Evolutionary conservation across 2,797 vertebrate genomes (phyloP).

Genomic region (Pangasius macronema): DNA sequence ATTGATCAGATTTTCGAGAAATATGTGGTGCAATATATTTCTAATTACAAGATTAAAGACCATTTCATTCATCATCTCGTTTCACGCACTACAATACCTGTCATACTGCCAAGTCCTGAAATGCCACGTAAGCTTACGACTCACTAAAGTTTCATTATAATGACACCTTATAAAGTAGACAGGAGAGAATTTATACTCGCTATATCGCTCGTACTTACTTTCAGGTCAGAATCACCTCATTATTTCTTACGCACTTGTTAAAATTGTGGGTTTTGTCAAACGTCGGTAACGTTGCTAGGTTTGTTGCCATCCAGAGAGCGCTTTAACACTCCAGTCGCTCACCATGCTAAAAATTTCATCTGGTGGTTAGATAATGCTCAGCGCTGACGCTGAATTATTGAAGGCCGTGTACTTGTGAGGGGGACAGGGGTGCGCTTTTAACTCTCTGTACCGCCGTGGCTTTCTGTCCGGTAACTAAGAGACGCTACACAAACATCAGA

Average conservation of each 20-base stretch:
- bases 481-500: conserved; percentile 76
- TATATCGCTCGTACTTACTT: background rate
- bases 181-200: background rate
- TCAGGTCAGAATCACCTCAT: conserved; percentile 10
- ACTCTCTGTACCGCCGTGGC: conserved; percentile 67
- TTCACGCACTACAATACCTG: conserved; percentile 12
- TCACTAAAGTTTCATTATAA: conserved; percentile 14
- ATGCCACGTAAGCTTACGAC: background rate
- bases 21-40: conserved; percentile 1
- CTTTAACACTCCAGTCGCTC: conserved; percentile 66
- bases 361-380: conserved; percentile 79
- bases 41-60: conserved; percentile 1
- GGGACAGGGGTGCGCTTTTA: conserved; percentile 76
- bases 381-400: conserved; percentile 78
- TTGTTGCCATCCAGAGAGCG: conserved; percentile 66
- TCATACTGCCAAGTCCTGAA: conserved; percentile 9
- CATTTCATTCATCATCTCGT: conserved; percentile 11
- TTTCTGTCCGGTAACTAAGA: conserved; percentile 77
- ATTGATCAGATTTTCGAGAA: no score
- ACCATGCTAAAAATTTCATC: conserved; percentile 73
- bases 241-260: conserved; percentile 1
- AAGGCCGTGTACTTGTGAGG: conserved; percentile 74
- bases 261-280: background rate
- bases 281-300: conserved; percentile 53
- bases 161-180: background rate